These are phyloP conservation scores for Spodoptera frugiperda DNA, from an alignment of 1,140 invertebrate genomes.

Conservation along the genomic window DNA sequence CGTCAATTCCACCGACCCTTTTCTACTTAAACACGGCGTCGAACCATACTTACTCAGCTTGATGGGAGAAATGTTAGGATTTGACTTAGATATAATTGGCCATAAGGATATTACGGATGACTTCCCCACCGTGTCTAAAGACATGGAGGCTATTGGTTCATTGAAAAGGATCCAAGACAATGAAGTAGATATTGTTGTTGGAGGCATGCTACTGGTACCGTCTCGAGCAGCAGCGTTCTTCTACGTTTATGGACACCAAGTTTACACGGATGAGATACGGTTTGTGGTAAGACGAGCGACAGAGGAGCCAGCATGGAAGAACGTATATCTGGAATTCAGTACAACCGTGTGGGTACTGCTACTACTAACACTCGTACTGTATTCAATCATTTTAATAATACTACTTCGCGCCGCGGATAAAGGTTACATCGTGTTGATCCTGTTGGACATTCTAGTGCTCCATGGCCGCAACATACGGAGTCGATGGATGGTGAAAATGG, in stretches of 20 bases:
- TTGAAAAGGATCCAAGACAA: conserved; percentile 23
- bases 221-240: conserved; percentile 56
- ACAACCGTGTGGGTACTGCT: conserved; percentile 59
- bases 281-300: conserved; percentile 61
- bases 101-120: background rate
- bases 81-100: background rate
- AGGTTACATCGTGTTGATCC: background rate
- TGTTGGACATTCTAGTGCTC: conserved; percentile 9
- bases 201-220: conserved; percentile 8
- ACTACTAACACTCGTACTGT: conserved; percentile 11
- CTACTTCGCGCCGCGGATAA: conserved; percentile 18
- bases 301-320: conserved; percentile 56
- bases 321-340: conserved; percentile 65
- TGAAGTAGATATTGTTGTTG: conserved; percentile 6
- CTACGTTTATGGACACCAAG: conserved; percentile 58
- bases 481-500: conserved; percentile 52
- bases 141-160: background rate
- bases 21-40: background rate
- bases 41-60: conserved; percentile 19
- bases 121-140: conserved; percentile 11
- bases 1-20: background rate
- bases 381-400: conserved; percentile 11
- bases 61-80: conserved; percentile 18
- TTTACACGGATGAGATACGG: conserved; percentile 59
- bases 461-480: conserved; percentile 1